Conservation (phyloP, 2,797 vertebrate species). For the Phoebastria nigripes region DNA sequence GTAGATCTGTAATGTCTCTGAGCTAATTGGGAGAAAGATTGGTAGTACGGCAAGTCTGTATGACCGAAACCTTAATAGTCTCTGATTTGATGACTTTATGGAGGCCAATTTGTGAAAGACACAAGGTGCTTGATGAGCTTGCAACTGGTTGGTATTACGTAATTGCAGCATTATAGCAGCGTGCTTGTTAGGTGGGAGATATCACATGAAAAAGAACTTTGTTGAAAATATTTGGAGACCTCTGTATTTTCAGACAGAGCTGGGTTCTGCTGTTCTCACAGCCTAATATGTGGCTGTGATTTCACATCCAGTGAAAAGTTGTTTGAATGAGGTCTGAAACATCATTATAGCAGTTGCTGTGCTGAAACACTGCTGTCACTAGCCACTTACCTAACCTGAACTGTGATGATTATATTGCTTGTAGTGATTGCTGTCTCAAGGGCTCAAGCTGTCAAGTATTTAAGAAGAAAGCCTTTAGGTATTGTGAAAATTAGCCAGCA, state of each 20-base stretch:
- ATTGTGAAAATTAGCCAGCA: neutral
- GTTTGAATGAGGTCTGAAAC: neutral
- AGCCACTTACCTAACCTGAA: neutral
- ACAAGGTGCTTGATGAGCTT: neutral
- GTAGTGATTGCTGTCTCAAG: neutral
- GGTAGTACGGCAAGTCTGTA: too few species aligned
- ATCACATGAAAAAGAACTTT: neutral
- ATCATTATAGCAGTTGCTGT: neutral
- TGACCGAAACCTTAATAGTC: neutral
- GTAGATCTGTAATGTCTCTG: neutral
- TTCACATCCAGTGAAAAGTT: neutral
- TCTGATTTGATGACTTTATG: neutral
- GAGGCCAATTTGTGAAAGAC: neutral
- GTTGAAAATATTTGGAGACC: neutral
- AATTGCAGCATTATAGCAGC: neutral
- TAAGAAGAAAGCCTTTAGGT: neutral
- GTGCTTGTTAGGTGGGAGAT: neutral
- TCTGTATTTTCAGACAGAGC: neutral
- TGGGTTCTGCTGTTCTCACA: neutral
- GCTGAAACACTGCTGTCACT: neutral
- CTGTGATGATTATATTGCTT: neutral
- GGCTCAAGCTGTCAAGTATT: neutral
- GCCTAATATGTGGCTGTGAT: neutral
- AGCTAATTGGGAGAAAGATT: neutral
- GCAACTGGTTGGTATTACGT: accelerated